Percentiles rank a stretch among this genome's conserved stretches.
Evolutionary conservation across 2,888 invertebrate species (phyloP).

Genomic region (Venusia cambrica): DNA sequence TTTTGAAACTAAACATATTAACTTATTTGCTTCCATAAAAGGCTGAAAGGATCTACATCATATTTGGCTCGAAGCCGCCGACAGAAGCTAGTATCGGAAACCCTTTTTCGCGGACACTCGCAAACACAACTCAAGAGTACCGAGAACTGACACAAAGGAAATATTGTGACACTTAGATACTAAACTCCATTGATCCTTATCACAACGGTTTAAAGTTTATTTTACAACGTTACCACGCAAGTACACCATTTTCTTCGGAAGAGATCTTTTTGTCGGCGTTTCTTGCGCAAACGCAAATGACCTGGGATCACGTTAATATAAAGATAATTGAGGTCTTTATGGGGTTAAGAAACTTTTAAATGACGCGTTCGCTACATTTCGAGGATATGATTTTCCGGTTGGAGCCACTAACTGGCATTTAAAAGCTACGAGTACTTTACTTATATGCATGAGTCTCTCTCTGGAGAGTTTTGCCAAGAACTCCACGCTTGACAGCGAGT

Average conservation of each 20-base stretch:
- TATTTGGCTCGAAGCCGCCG: no score
- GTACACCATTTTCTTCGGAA: slow-evolving; percentile 22
- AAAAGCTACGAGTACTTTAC: no score
- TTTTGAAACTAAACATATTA: no score
- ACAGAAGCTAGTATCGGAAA: no score
- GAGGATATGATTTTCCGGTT: slow-evolving; percentile 4
- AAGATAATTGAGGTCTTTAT: slow-evolving; percentile 27
- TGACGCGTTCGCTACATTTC: slow-evolving; percentile 6
- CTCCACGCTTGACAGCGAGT: no score
- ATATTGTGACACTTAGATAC: slow-evolving; percentile 28
- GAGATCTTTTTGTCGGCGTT: slow-evolving; percentile 27
- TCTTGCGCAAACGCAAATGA: slow-evolving; percentile 32
- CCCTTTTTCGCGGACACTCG: slow-evolving; percentile 13
- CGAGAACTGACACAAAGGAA: slow-evolving; percentile 40
- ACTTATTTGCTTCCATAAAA: no score
- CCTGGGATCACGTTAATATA: slow-evolving; percentile 26
- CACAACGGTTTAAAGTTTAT: slow-evolving; percentile 14
- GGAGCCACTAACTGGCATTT: background rate
- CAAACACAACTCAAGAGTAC: slow-evolving; percentile 33
- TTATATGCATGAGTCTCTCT: no score
- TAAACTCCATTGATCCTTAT: slow-evolving; percentile 13
- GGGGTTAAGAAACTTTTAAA: slow-evolving; percentile 19
- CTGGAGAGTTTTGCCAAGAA: no score
- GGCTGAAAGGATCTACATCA: no score
- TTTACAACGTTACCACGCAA: slow-evolving; percentile 1